phyloP scores from a whole-genome alignment of 2,113 vertebrate species.

The Indicator indicator region DNA sequence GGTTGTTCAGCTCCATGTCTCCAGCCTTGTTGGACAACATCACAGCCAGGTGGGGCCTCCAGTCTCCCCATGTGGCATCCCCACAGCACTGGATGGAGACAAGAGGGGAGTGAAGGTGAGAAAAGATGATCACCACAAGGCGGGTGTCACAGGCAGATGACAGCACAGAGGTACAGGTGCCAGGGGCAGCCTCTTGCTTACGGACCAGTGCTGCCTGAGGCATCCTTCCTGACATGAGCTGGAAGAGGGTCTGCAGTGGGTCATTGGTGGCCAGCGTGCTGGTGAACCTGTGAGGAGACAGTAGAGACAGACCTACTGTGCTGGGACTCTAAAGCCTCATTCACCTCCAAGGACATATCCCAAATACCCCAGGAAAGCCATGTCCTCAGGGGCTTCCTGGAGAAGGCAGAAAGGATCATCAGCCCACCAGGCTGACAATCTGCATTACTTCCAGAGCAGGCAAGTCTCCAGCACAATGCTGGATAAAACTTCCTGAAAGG shows the following conservation, averaged over 20 bases:
- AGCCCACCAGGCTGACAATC: not conserved
- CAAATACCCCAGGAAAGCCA: not conserved
- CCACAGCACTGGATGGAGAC: slow-evolving; percentile 79
- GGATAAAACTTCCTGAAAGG: slow-evolving; percentile 10
- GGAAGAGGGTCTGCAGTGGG: slow-evolving; percentile 91
- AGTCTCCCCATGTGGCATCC: slow-evolving; percentile 87
- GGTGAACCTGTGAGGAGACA: slow-evolving; percentile 83
- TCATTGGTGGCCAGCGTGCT: slow-evolving; percentile 83
- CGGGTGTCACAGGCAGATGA: not conserved
- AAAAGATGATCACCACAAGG: not conserved
- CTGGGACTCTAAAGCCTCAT: not conserved
- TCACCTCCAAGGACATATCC: not conserved
- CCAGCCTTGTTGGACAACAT: slow-evolving; percentile 87
- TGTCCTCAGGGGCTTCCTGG: not conserved
- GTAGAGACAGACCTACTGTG: not conserved
- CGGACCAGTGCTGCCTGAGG: slow-evolving; percentile 85
- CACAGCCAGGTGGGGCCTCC: slow-evolving; percentile 90
- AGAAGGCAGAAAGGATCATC: not conserved
- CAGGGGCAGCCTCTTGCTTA: not conserved
- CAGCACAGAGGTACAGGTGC: not conserved
- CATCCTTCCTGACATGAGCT: slow-evolving; percentile 88
- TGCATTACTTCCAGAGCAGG: not conserved
- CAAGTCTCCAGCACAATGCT: not conserved
- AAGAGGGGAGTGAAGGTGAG: not conserved
- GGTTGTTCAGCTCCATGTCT: slow-evolving; percentile 74